A percentile compares a stretch with the other conserved stretches of the same genome.
Evolutionary conservation across 2,113 vertebrate genomes (phyloP).

Genomic region (Oryzias woworae): DNA sequence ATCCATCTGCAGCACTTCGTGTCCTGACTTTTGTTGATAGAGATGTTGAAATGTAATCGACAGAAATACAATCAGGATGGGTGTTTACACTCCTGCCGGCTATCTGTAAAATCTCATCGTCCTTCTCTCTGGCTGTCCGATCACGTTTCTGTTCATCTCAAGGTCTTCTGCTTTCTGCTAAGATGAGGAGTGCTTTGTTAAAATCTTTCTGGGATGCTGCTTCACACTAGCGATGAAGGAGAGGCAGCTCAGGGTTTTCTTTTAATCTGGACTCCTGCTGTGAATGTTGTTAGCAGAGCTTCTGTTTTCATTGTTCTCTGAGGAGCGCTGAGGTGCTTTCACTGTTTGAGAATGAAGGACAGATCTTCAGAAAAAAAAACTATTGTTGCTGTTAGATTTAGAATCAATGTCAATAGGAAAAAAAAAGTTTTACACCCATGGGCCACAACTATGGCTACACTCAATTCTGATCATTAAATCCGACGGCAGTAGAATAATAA

Average conservation of each 20-base stretch:
- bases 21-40: too few relatives aligned
- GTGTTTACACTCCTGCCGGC: slow-evolving; percentile 7
- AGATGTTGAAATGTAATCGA: too few relatives aligned
- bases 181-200: slow-evolving; percentile 2
- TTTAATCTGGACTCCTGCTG: slow-evolving; percentile 7
- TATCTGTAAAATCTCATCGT: slow-evolving; percentile 30
- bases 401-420: too few relatives aligned
- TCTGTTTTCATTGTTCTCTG: slow-evolving; percentile 17
- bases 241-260: slow-evolving; percentile 35
- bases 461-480: too few relatives aligned
- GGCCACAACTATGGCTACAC: too few relatives aligned
- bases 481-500: too few relatives aligned
- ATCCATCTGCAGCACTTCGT: too few relatives aligned
- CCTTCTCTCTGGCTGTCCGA: slow-evolving; percentile 8
- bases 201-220: slow-evolving; percentile 12
- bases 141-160: slow-evolving; percentile 31
- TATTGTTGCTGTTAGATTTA: too few relatives aligned
- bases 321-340: neutral
- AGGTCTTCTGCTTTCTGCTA: slow-evolving; percentile 24
- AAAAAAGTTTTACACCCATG: too few relatives aligned
- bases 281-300: slow-evolving; percentile 4
- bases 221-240: slow-evolving; percentile 19
- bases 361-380: slow-evolving; percentile 2
- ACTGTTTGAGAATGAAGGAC: slow-evolving; percentile 15
- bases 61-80: too few relatives aligned